phyloP scores from a whole-genome alignment of 37 sponge, comb jelly and placozoan genomes.

The Lycopodina hypogea region DNA sequence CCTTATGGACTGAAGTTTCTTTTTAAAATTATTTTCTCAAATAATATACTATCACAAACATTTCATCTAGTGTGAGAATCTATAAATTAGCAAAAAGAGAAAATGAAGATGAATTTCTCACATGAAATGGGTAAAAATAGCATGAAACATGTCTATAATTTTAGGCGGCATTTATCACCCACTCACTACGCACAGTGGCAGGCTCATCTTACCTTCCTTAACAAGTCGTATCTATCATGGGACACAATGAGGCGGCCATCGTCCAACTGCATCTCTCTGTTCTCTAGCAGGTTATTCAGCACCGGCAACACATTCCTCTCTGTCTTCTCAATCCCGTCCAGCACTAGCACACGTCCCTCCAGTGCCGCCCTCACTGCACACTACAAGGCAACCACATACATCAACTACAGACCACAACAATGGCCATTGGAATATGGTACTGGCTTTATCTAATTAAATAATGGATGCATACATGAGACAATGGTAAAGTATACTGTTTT shows the following conservation, averaged over 20 bases:
- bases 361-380: slow-evolving; percentile 82
- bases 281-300: slow-evolving; percentile 89
- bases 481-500: too few species aligned
- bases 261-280: slow-evolving; percentile 92
- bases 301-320: slow-evolving; percentile 92
- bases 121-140: too few species aligned
- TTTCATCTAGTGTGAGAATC: too few species aligned
- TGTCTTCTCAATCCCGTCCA: slow-evolving; percentile 91
- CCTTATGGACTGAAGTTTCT: too few species aligned
- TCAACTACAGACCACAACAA: neutral
- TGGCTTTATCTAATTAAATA: neutral
- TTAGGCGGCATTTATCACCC: too few species aligned
- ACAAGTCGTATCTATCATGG: slow-evolving; percentile 71
- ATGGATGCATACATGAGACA: neutral
- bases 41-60: too few species aligned
- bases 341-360: slow-evolving; percentile 73
- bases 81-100: too few species aligned
- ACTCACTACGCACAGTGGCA: too few species aligned
- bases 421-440: neutral
- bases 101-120: too few species aligned
- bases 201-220: slow-evolving; percentile 54
- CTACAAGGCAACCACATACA: slow-evolving; percentile 20
- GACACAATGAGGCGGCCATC: slow-evolving; percentile 87
- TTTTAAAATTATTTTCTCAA: too few species aligned
- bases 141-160: too few species aligned